Conservation (phyloP, 2,113 vertebrate genomes). For the Onychostoma macrolepis region DNA sequence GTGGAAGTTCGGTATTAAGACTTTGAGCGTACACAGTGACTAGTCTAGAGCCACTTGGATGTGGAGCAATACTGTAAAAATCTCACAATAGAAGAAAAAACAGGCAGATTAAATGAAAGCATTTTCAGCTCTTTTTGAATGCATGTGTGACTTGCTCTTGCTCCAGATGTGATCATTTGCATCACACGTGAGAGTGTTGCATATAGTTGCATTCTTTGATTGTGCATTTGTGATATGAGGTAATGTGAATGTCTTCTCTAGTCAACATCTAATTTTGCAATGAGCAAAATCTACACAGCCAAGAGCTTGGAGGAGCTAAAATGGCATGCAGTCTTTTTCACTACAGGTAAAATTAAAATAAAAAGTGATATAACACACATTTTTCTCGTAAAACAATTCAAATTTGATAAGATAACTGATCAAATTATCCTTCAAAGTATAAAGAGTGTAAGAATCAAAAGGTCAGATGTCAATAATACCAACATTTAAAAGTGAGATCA, state of each 20-base stretch:
- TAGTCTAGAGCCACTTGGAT: background rate
- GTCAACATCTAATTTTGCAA: background rate
- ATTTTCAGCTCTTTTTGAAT: background rate
- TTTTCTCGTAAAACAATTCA: background rate
- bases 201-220: background rate
- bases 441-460: conserved; percentile 5
- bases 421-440: background rate
- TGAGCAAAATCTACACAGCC: conserved; percentile 5
- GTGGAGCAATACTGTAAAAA: conserved; percentile 1
- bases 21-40: conserved; percentile 29
- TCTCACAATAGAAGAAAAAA: background rate
- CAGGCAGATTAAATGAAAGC: background rate
- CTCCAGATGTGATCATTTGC: background rate
- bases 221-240: conserved; percentile 20
- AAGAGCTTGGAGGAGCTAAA: background rate
- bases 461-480: background rate
- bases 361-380: background rate
- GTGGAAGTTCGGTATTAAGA: background rate
- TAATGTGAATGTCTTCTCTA: background rate
- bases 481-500: conserved; percentile 32
- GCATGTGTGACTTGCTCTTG: background rate
- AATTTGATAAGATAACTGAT: background rate
- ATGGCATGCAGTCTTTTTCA: background rate
- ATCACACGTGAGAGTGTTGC: background rate
- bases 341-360: background rate